phyloP scores from a whole-genome alignment of 2,888 invertebrate species.

The Drosophila putrida region DNA sequence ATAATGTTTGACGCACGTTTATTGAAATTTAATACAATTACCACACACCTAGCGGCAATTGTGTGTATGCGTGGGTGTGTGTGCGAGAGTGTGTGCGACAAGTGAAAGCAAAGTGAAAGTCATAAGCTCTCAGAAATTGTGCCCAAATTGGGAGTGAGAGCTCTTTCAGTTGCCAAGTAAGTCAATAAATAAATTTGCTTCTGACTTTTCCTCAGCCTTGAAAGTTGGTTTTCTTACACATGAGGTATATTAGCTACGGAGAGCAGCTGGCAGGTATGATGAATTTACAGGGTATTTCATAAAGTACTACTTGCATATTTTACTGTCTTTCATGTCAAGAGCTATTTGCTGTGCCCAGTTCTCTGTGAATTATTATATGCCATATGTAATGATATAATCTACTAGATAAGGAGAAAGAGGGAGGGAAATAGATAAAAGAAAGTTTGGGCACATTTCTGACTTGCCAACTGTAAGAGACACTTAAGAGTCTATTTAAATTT shows the following conservation, averaged over 20 bases:
- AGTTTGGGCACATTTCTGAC: constrained; percentile 39
- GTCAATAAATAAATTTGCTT: constrained; percentile 76
- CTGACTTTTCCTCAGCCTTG: constrained; percentile 40
- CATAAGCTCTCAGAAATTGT: constrained; percentile 60
- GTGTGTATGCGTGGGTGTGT: constrained; percentile 2
- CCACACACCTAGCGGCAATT: constrained; percentile 35
- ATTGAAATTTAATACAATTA: constrained; percentile 79
- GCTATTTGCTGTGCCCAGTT: constrained; percentile 12
- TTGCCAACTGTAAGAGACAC: constrained; percentile 31
- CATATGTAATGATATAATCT: constrained; percentile 66
- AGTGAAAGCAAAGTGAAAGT: constrained; percentile 64
- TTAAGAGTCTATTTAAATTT: constrained; percentile 66
- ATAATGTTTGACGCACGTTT: constrained; percentile 52
- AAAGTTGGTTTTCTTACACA: neutral
- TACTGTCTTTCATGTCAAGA: neutral
- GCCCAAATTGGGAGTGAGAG: constrained; percentile 14
- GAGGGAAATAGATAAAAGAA: constrained; percentile 45
- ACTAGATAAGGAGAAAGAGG: neutral
- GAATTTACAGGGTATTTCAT: constrained; percentile 9
- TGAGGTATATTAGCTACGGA: constrained; percentile 1
- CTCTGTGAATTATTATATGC: constrained; percentile 49
- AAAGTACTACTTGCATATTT: neutral
- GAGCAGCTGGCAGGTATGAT: neutral
- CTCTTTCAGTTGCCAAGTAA: constrained; percentile 56
- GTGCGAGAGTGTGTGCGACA: constrained; percentile 29